phyloP scores from a whole-genome alignment of 2,797 vertebrate genomes.

The Discoglossus pictus region DNA sequence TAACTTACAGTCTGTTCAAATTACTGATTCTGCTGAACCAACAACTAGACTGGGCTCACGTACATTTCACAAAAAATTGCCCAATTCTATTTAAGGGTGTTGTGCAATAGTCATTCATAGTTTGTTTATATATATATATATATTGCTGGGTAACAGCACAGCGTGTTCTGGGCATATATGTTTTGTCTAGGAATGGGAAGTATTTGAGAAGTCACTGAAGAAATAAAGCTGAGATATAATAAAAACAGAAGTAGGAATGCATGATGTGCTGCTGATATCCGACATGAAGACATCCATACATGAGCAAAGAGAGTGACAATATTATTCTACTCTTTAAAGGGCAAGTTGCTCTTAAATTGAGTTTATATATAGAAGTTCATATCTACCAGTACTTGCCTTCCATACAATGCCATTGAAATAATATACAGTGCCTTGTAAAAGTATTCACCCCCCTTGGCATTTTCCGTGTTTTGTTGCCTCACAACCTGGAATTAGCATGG shows the following conservation, averaged over 20 bases:
- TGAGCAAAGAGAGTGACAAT: no score
- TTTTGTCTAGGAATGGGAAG: slow-evolving; percentile 10
- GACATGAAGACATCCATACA: slow-evolving; percentile 17
- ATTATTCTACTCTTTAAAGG: no score
- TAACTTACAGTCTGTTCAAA: no score
- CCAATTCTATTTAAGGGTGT: not conserved
- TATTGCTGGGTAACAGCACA: not conserved
- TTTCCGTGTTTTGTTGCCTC: no score
- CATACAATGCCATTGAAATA: no score
- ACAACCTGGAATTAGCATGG: no score
- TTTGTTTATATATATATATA: not conserved
- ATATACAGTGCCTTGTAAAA: no score
- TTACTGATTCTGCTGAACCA: not conserved
- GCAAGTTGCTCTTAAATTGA: no score
- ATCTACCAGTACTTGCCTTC: no score
- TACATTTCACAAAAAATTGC: not conserved
- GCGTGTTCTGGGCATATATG: slow-evolving; percentile 20
- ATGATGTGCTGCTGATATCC: not conserved
- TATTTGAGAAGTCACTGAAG: slow-evolving; percentile 14
- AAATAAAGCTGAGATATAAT: not conserved
- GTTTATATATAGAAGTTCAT: no score
- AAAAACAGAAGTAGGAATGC: slow-evolving; percentile 9
- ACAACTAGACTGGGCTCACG: not conserved
- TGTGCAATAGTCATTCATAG: slow-evolving; percentile 26
- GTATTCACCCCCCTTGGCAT: no score